Evolutionary conservation across 2,888 invertebrate genomes (phyloP).

Genomic region (Adela reaumurella): DNA sequence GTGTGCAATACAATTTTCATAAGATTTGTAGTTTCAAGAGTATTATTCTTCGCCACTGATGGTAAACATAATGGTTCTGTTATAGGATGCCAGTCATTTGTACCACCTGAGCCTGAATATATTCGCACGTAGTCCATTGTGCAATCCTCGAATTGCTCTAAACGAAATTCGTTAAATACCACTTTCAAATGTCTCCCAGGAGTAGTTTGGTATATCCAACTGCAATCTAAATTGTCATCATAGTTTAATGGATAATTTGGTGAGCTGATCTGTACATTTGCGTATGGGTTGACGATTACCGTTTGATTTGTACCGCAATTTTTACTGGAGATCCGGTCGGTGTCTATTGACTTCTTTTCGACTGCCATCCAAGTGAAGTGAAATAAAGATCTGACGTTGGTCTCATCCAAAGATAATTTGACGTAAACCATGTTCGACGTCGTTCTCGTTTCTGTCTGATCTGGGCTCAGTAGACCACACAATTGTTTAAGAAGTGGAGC

Average conservation of each 20-base stretch:
- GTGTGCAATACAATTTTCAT: slow-evolving; percentile 67
- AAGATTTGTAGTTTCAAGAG: slow-evolving; percentile 39
- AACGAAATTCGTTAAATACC: slow-evolving; percentile 48
- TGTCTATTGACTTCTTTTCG: slow-evolving; percentile 3
- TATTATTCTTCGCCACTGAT: slow-evolving; percentile 22
- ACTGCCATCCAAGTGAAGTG: slow-evolving; percentile 28
- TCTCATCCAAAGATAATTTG: slow-evolving; percentile 35
- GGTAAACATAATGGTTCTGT: slow-evolving; percentile 50
- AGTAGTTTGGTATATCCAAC: slow-evolving; percentile 66
- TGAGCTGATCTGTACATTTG: slow-evolving; percentile 47
- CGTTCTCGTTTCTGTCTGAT: slow-evolving; percentile 31
- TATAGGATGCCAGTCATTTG: slow-evolving; percentile 51
- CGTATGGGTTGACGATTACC: slow-evolving; percentile 19
- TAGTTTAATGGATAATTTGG: slow-evolving; percentile 78
- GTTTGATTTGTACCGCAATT: slow-evolving; percentile 38
- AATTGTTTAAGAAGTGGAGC: slow-evolving; percentile 51
- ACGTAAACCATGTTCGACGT: slow-evolving; percentile 64
- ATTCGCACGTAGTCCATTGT: slow-evolving; percentile 61
- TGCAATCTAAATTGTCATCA: slow-evolving; percentile 58
- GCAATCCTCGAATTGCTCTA: slow-evolving; percentile 60
- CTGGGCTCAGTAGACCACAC: slow-evolving; percentile 45
- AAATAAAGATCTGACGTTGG: slow-evolving; percentile 40
- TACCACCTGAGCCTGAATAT: slow-evolving; percentile 47
- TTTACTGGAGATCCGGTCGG: not conserved
- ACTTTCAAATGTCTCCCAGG: slow-evolving; percentile 61